These are phyloP conservation scores for Globicephala melas DNA, from an alignment of 2,113 vertebrate species.

Conservation along the genomic window DNA sequence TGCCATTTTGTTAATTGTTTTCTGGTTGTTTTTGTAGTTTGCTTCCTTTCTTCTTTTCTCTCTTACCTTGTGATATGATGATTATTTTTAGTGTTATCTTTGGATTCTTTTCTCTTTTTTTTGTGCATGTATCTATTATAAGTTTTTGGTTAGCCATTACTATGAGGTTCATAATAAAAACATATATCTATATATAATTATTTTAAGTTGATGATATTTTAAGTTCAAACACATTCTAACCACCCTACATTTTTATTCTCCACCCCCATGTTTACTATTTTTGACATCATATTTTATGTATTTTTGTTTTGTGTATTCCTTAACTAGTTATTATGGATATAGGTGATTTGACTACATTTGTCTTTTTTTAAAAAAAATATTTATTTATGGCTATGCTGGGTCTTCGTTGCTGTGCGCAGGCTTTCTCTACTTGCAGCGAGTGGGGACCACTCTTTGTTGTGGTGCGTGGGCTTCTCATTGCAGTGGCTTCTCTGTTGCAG, in stretches of 20 bases:
- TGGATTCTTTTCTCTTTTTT: neutral
- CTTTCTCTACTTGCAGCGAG: too few relatives aligned
- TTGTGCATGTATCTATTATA: neutral
- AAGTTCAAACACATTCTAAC: neutral
- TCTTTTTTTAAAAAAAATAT: neutral
- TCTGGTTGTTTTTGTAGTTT: neutral
- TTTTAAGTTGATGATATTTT: neutral
- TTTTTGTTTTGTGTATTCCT: neutral
- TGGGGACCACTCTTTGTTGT: too few relatives aligned
- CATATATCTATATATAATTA: neutral
- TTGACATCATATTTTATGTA: neutral
- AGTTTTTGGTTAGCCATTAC: neutral
- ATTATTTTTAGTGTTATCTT: neutral
- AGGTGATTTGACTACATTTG: neutral
- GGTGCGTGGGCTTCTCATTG: too few relatives aligned
- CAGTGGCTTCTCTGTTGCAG: too few relatives aligned
- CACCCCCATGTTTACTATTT: neutral
- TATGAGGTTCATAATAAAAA: neutral
- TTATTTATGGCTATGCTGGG: too few relatives aligned
- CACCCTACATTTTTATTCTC: neutral
- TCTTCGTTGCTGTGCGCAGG: too few relatives aligned
- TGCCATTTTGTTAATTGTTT: neutral
- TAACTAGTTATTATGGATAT: neutral
- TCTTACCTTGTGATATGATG: neutral
- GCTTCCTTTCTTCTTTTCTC: neutral